Conservation (phyloP, 2,888 invertebrate genomes). For the Glyphotaelius pellucidus region DNA sequence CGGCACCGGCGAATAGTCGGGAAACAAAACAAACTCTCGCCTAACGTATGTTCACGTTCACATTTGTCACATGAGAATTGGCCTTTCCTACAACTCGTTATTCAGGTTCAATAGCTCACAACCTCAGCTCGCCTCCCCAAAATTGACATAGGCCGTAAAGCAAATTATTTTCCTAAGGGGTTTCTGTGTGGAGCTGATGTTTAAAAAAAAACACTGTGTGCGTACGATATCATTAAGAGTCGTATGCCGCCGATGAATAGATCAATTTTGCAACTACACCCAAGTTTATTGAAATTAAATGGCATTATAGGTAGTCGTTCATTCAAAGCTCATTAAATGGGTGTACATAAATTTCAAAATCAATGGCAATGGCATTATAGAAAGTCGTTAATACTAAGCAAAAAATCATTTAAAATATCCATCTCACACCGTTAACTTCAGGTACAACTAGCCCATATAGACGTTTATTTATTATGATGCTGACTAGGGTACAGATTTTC, state of each 20-base stretch:
- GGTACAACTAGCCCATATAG: background rate
- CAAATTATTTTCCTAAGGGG: too few relatives aligned
- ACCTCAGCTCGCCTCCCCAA: too few relatives aligned
- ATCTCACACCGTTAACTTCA: background rate
- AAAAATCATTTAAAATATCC: conserved; percentile 40
- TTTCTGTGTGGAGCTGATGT: too few relatives aligned
- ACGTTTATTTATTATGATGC: background rate
- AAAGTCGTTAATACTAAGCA: background rate
- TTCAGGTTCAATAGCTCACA: too few relatives aligned
- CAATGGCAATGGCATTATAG: conserved; percentile 8
- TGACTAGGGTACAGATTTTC: background rate
- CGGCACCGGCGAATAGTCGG: too few relatives aligned
- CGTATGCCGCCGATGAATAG: background rate
- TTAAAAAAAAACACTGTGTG: background rate
- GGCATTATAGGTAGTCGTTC: too few relatives aligned
- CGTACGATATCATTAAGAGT: background rate
- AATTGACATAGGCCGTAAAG: too few relatives aligned
- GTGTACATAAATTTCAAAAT: background rate
- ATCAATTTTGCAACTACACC: background rate
- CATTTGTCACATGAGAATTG: too few relatives aligned
- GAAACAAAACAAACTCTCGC: too few relatives aligned
- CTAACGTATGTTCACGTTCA: too few relatives aligned
- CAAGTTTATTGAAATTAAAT: background rate
- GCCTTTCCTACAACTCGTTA: too few relatives aligned
- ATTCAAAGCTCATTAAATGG: background rate